These are phyloP conservation scores for Caenorhabditis sp. DNA, from an alignment of 2,888 invertebrate species.

Conservation along the genomic window DNA sequence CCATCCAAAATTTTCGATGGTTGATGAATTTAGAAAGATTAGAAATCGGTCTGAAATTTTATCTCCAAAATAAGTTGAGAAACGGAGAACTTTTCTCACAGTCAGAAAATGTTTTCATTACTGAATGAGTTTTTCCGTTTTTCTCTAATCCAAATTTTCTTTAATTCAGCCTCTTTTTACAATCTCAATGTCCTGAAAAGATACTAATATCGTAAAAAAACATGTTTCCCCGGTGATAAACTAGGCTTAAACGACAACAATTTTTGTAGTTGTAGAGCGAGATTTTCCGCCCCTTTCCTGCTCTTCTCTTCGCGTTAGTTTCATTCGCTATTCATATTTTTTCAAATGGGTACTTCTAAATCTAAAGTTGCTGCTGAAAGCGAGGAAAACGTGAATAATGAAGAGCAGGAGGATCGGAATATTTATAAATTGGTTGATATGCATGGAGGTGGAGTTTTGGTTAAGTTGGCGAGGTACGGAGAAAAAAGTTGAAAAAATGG, in stretches of 20 bases:
- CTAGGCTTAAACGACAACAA: background rate
- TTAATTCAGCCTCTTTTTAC: no score
- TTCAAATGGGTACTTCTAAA: background rate
- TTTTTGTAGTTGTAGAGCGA: background rate
- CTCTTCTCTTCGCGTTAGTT: background rate
- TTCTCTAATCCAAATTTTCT: background rate
- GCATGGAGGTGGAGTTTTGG: conserved; percentile 88
- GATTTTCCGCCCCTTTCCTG: no score
- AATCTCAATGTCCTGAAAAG: no score
- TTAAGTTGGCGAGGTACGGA: conserved; percentile 79
- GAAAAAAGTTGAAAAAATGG: background rate
- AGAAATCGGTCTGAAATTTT: conserved; percentile 32
- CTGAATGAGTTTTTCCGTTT: background rate
- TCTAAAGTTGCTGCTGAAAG: background rate
- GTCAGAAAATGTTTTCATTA: no score
- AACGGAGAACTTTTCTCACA: no score
- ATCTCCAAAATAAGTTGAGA: no score
- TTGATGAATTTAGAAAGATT: conserved; percentile 22
- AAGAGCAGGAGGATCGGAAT: conserved; percentile 7
- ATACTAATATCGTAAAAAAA: no score
- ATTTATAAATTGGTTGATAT: conserved; percentile 87
- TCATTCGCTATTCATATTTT: background rate
- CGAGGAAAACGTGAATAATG: background rate
- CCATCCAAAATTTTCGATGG: conserved; percentile 27
- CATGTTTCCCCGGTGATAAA: background rate